Evolutionary conservation across 23 tunicate species (phyloP).

Genomic region (Aplidium turbinatum): DNA sequence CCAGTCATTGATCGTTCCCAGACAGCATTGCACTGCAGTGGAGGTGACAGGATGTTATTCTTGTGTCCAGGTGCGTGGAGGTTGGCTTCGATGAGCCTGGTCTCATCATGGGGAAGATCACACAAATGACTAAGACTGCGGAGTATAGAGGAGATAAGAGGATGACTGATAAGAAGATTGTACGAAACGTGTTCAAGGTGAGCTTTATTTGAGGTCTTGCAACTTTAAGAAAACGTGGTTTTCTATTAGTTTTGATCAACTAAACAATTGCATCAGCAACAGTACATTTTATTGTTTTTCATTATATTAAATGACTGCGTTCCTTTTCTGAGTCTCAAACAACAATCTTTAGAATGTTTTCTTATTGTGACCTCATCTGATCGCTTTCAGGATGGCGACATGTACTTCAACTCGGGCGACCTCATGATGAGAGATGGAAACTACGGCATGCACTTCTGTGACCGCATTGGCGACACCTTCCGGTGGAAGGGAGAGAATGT

Average conservation of each 20-base stretch:
- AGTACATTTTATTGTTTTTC: no score
- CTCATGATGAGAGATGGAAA: constrained; percentile 42
- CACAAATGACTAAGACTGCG: neutral
- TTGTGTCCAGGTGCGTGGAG: constrained; percentile 15
- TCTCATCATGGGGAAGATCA: constrained; percentile 36
- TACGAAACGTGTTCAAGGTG: constrained; percentile 57
- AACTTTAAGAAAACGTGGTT: no score
- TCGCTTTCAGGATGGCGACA: no score
- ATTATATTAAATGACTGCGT: no score
- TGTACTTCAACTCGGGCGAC: constrained; percentile 80
- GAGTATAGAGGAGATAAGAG: constrained; percentile 44
- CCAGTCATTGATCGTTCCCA: no score
- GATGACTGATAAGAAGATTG: constrained; percentile 60
- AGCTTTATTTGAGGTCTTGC: no score
- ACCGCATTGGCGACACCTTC: constrained; percentile 81
- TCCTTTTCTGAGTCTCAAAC: no score
- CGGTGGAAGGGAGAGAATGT: constrained; percentile 94
- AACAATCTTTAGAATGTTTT: no score
- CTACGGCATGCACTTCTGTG: constrained; percentile 52
- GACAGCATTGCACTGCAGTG: no score
- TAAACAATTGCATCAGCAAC: neutral
- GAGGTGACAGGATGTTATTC: no score
- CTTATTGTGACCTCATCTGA: no score
- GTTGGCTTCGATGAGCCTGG: constrained; percentile 49
- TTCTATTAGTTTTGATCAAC: neutral